Evolutionary conservation across 2,113 vertebrate genomes (phyloP).

Genomic region (Maccullochella peelii): DNA sequence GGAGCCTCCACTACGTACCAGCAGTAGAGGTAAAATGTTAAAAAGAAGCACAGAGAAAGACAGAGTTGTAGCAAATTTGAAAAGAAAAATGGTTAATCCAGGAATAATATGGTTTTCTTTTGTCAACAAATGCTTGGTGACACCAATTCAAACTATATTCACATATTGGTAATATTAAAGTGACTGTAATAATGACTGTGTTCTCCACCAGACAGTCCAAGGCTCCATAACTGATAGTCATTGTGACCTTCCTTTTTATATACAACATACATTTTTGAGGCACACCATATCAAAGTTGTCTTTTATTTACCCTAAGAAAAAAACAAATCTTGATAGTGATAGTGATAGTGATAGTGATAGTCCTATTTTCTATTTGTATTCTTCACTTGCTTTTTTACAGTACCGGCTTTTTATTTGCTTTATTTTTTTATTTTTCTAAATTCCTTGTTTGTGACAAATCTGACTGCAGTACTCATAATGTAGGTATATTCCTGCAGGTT

Average conservation of each 20-base stretch:
- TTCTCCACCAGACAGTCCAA: conserved; percentile 60
- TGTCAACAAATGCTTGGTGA: background rate
- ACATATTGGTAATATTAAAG: background rate
- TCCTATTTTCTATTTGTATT: no score
- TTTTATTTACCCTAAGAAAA: background rate
- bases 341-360: no score
- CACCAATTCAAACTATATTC: background rate
- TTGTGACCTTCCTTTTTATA: background rate
- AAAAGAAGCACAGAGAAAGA: background rate
- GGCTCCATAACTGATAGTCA: background rate
- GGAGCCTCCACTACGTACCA: background rate
- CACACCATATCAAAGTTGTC: background rate
- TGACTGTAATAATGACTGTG: background rate
- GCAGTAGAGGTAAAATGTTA: background rate
- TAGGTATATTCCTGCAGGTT: background rate
- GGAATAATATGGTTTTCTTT: background rate
- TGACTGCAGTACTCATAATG: background rate
- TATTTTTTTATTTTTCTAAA: no score
- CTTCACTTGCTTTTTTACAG: no score
- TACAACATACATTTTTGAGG: background rate
- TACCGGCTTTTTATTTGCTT: no score
- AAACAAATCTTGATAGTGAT: no score
- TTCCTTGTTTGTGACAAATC: no score
- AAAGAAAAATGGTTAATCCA: background rate
- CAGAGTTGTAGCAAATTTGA: background rate